phyloP scores from a whole-genome alignment of 2,888 invertebrate genomes.

The Sphaerophoria rueppellii region DNA sequence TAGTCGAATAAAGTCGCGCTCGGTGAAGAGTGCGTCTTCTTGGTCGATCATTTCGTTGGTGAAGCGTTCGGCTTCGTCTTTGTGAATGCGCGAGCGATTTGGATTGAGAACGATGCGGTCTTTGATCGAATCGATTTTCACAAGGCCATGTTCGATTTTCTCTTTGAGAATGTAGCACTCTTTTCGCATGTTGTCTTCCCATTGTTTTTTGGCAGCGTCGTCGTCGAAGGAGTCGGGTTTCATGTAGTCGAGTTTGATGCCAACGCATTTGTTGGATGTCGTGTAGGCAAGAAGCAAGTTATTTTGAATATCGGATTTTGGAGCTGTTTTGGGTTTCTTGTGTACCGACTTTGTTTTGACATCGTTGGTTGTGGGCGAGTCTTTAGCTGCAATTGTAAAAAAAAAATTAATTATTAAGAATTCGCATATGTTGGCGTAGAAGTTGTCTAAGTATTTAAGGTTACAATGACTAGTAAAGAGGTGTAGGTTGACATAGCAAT shows the following conservation, averaged over 20 bases:
- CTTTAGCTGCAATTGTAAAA: constrained; percentile 46
- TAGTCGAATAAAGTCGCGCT: constrained; percentile 79
- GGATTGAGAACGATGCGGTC: constrained; percentile 86
- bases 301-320: constrained; percentile 73
- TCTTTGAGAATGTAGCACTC: constrained; percentile 86
- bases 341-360: constrained; percentile 42
- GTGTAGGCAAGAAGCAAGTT: constrained; percentile 86
- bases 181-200: constrained; percentile 86
- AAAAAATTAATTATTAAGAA: not conserved
- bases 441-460: too few relatives aligned
- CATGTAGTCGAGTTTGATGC: constrained; percentile 86
- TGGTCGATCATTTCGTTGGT: constrained; percentile 79
- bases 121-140: constrained; percentile 84
- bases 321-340: constrained; percentile 42
- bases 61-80: constrained; percentile 78
- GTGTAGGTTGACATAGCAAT: too few relatives aligned
- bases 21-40: constrained; percentile 79
- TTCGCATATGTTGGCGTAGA: too few relatives aligned
- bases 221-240: constrained; percentile 85
- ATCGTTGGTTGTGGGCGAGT: constrained; percentile 32
- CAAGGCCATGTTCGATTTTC: constrained; percentile 85
- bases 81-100: constrained; percentile 76
- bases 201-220: constrained; percentile 85
- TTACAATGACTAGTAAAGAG: too few relatives aligned
- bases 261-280: constrained; percentile 85